Percentiles rank a stretch among this genome's conserved stretches.
phyloP scores from a whole-genome alignment of 35 echinoderm and acorn worm genomes.

The Stichopus chloronotus region DNA sequence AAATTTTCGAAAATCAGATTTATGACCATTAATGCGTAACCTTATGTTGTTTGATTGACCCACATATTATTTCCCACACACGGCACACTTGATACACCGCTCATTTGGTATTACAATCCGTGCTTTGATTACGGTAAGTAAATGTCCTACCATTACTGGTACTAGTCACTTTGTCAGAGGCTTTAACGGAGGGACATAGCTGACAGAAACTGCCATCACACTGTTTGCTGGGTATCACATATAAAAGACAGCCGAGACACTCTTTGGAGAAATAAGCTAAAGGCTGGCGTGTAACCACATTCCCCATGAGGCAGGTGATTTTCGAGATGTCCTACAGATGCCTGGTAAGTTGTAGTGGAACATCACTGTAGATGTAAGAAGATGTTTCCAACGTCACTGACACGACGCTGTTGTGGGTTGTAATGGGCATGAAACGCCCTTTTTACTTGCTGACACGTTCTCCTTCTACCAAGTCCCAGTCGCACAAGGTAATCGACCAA shows the following conservation, averaged over 20 bases:
- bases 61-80: neutral
- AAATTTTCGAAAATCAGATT: too few species aligned
- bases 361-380: neutral
- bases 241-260: neutral
- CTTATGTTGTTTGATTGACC: too few species aligned
- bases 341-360: neutral
- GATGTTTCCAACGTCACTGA: neutral
- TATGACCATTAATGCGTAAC: too few species aligned
- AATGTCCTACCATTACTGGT: neutral
- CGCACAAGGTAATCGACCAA: constrained; percentile 15
- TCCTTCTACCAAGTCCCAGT: neutral
- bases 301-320: neutral
- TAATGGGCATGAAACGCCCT: neutral
- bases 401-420: neutral
- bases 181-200: neutral
- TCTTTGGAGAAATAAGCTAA: neutral
- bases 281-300: neutral
- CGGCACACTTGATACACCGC: neutral
- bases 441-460: neutral
- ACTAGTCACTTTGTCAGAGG: neutral
- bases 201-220: neutral
- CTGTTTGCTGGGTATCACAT: neutral
- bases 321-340: neutral
- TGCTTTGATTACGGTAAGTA: neutral
- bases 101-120: neutral